phyloP scores from a whole-genome alignment of 2,113 vertebrate genomes.

The Accipiter cooperii region DNA sequence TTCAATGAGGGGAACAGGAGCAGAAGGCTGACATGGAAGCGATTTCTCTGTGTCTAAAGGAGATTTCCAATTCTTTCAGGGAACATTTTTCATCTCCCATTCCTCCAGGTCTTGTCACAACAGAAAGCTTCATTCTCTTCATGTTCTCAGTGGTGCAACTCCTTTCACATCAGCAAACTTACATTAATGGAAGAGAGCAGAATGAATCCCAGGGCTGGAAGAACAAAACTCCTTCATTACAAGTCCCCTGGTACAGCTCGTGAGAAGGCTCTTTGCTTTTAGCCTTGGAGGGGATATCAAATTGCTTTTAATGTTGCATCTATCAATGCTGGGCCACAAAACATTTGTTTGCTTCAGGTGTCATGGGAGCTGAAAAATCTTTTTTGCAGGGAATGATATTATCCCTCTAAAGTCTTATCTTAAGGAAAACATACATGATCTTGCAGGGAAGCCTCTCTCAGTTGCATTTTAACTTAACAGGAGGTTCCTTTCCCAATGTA shows the following conservation, averaged over 20 bases:
- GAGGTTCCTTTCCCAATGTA: background rate
- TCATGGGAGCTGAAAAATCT: slow-evolving; percentile 45
- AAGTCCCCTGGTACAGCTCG: background rate
- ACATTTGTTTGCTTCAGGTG: slow-evolving; percentile 26
- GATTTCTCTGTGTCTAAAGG: background rate
- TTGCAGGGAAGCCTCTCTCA: background rate
- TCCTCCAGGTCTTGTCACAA: background rate
- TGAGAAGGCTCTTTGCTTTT: background rate
- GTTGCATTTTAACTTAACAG: slow-evolving; percentile 52
- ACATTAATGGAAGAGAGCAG: background rate
- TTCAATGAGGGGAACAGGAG: background rate
- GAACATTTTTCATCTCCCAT: background rate
- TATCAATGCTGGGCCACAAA: slow-evolving; percentile 8
- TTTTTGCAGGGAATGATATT: background rate
- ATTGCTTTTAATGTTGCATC: slow-evolving; percentile 38
- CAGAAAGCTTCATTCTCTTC: background rate
- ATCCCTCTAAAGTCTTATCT: slow-evolving; percentile 37
- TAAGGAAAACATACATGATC: background rate
- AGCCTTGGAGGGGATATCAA: slow-evolving; percentile 3
- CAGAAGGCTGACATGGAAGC: background rate
- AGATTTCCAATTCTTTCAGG: background rate
- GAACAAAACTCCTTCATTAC: background rate
- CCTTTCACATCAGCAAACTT: background rate
- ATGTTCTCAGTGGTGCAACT: background rate
- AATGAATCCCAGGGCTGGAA: background rate